Evolutionary conservation across 2,113 vertebrate genomes (phyloP), one percentile per base, ranked within the genome.

Genomic region (Desmodus rotundus): DNA sequence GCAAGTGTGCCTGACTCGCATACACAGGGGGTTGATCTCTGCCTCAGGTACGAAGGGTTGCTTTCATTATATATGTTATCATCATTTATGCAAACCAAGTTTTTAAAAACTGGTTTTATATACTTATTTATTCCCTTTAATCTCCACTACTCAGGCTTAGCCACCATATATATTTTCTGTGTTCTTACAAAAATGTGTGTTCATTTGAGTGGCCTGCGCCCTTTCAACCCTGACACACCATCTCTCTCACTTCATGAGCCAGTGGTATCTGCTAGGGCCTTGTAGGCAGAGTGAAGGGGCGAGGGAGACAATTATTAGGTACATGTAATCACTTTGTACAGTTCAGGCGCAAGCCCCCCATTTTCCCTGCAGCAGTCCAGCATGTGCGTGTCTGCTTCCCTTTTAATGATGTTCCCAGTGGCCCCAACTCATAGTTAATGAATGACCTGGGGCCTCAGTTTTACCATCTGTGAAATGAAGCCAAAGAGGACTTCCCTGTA

Each of bases 381-480:
- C 7, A 0, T 28, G 10, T 12, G 8, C 63, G 8, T 61, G 52
- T 61, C 19, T 45, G 20, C 13, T n/a, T 81, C 4, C 7, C 36
- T 92, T 83, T 93, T 50, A 74, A 36, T 81, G 38, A 50, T 28
- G 17, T 76, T 22, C 26, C 10, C 26, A 38, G 0, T 61, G 95
- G 24, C 20, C 5, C 87, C 43, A 31, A 28, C 28, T 45, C 56
- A 47, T 12, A 33, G 22, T 16, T 94, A 88, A 70, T 33, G 61
- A 45, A 54, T 43, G 14, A 38, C 36, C 87, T 38, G 28, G 63
- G 19, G 26, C 50, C 95, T 96, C 93, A 80, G 77, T 92, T 83
- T 97, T 85, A 22, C 90, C n/a, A 38, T 72, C 89, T 56, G n/a
- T 82, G 89, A 91, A 93, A 67, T 92, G 58, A 94, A 80, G 76